Evolutionary conservation across 2,797 vertebrate genomes (phyloP), one percentile per base, ranked within the genome.

Genomic region (Schizopygopsis malacanthus): DNA sequence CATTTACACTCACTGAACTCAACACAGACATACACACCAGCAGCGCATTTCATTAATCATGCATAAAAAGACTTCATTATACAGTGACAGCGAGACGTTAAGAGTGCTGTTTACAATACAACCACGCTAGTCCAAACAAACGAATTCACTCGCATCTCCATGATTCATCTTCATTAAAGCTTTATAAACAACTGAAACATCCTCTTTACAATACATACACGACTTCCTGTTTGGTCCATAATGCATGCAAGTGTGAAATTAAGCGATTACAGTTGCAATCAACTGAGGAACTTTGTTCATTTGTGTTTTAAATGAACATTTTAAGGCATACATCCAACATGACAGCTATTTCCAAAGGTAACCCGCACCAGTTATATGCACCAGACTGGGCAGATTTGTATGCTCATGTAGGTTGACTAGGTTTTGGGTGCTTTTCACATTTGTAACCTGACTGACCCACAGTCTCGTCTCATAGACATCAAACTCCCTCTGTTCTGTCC

Each of bases 81-180:
- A 10, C 37, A 67, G 33, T 13, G 45, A 84, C 45, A 41, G 72
- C 22, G 22, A 76, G 72, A 71, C 11, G 28, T 25, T 43, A 70
- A 56, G 52, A 52, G 28, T 2, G 43, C n/a, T 52, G 56, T 63
- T 76, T 83, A 75, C 28, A 50, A 25, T 11, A 83, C 20, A 47
- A 76, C 6, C 43, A 50, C 22, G 33, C 47, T 15, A 67, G 28
- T 84, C 82, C 47, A 84, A 84, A 54, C 82, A 67, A 50, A 65
- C 52, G 59, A 67, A 50, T 82, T 70, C 65, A 82, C 15, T 56
- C 9, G 22, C 65, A 12, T 16, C 47, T n/a, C 4, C 28, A 54
- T 39, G n/a, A 84, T 83, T 67, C 18, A 9, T 76, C 72, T 83
- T 83, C 59, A 83, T 77, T 83, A 37, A 65, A 84, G 28, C 81